Conservation (phyloP, 2,888 invertebrate species). For the Hirtodrosophila cameraria region DNA sequence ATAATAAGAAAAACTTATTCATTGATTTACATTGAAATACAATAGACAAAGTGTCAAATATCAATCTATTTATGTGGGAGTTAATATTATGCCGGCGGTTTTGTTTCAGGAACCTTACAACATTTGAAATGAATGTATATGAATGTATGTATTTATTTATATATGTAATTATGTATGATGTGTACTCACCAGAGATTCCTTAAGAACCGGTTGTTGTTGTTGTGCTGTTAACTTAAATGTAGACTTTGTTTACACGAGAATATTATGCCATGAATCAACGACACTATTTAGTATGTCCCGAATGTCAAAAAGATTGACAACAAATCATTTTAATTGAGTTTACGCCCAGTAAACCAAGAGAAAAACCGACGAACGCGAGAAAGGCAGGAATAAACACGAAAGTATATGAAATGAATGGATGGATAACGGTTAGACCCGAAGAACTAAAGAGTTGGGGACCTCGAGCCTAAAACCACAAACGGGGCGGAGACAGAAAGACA, state of each 20-base stretch:
- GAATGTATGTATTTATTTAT: too few relatives aligned
- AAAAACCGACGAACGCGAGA: constrained; percentile 37
- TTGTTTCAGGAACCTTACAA: background rate
- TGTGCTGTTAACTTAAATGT: background rate
- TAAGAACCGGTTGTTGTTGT: background rate
- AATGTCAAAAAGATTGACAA: constrained; percentile 70
- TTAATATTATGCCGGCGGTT: background rate
- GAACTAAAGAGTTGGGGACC: too few relatives aligned
- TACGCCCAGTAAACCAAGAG: constrained; percentile 66
- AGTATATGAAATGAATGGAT: constrained; percentile 4
- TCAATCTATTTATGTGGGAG: too few relatives aligned
- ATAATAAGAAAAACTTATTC: too few relatives aligned
- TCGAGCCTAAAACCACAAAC: background rate
- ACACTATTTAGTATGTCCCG: constrained; percentile 65
- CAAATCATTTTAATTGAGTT: constrained; percentile 77
- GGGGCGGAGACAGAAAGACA: background rate
- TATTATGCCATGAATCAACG: constrained; percentile 59
- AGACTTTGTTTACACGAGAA: constrained; percentile 25
- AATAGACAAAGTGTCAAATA: too few relatives aligned
- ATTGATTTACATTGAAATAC: too few relatives aligned
- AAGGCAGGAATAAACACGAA: constrained; percentile 10
- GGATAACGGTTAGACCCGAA: too few relatives aligned
- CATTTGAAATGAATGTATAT: too few relatives aligned
- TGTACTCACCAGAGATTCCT: constrained; percentile 47
- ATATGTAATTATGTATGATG: too few relatives aligned